These are phyloP conservation scores for Acanthococcus lagerstroemiae DNA, from an alignment of 2,888 invertebrate species.

Conservation along the genomic window DNA sequence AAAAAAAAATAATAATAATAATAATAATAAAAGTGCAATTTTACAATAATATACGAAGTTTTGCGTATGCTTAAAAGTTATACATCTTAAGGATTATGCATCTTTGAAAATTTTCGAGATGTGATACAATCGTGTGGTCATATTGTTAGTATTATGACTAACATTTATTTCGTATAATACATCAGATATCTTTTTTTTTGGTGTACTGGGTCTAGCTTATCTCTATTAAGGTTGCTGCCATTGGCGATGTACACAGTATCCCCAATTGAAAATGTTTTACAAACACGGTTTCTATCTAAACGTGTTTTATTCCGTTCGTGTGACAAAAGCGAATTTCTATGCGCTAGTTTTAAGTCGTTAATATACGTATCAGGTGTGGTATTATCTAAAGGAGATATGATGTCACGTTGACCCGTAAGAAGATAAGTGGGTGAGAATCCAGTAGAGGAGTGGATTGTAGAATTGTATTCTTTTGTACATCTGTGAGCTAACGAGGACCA, in stretches of 20 bases:
- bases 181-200: not conserved
- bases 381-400: constrained; percentile 31
- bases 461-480: constrained; percentile 33
- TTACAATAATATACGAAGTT: no score
- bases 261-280: not conserved
- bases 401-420: constrained; percentile 31
- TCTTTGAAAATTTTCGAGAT: no score
- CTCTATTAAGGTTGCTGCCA: not conserved
- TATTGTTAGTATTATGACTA: not conserved
- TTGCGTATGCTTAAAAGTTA: no score
- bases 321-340: not conserved
- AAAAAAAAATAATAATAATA: no score
- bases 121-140: not conserved
- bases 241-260: not conserved
- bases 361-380: not conserved
- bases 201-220: not conserved
- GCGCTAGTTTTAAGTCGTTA: not conserved
- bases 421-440: constrained; percentile 35
- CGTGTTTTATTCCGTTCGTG: not conserved
- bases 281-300: not conserved
- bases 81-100: no score
- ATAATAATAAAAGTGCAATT: no score
- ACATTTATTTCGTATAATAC: not conserved
- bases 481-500: constrained; percentile 35
- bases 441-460: constrained; percentile 33